Evolutionary conservation across 2,113 vertebrate genomes (phyloP).

Genomic region (Leptosomus discolor): DNA sequence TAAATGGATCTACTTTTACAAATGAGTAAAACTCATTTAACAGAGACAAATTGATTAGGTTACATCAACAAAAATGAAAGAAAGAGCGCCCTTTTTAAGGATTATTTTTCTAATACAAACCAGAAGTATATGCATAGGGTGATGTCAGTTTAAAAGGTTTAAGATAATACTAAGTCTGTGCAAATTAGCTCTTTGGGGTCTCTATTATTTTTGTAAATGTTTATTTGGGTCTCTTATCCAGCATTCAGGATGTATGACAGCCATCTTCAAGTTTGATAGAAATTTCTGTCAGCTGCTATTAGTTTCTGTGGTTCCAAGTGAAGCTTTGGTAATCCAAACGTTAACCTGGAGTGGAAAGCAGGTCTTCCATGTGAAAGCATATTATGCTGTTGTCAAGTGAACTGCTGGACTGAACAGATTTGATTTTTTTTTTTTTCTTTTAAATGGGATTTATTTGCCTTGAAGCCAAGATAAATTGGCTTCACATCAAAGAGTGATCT

Average conservation of each 20-base stretch:
- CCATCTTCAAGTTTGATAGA: neutral
- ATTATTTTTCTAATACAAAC: neutral
- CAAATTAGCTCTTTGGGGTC: neutral
- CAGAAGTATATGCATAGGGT: neutral
- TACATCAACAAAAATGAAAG: neutral
- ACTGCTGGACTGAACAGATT: neutral
- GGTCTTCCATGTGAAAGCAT: neutral
- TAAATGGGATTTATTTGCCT: constrained; percentile 1
- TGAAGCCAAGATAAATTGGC: constrained; percentile 1
- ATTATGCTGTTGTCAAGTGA: neutral
- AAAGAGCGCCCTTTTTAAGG: rapidly evolving
- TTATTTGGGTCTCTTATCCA: neutral
- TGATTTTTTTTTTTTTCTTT: neutral
- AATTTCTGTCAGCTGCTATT: neutral
- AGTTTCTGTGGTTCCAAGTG: neutral
- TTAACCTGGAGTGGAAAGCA: neutral
- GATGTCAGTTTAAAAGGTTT: neutral
- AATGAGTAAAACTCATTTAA: neutral
- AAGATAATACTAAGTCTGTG: neutral
- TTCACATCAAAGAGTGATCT: constrained; percentile 12
- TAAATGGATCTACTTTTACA: neutral
- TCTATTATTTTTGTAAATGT: neutral
- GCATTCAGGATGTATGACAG: too few relatives aligned
- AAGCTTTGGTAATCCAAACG: neutral
- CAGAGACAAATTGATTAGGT: neutral